Evolutionary conservation across 2,888 invertebrate species (phyloP).

Genomic region (Clepsis dumicolana): DNA sequence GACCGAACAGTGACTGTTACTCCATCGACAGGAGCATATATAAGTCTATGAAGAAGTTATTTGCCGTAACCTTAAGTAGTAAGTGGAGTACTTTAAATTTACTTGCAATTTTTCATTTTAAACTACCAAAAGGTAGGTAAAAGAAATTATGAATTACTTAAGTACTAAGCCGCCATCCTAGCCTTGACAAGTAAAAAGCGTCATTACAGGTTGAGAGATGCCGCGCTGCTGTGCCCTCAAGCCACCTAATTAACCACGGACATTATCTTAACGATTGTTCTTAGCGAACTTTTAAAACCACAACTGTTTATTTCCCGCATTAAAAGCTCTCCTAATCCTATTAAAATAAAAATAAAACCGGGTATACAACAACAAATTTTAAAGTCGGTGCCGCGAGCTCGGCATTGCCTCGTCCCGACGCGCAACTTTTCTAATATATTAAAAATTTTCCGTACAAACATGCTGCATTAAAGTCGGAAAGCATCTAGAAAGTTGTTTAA

Average conservation of each 20-base stretch:
- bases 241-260: conserved; percentile 44
- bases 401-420: conserved; percentile 56
- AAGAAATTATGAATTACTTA: background rate
- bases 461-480: conserved; percentile 61
- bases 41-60: no score
- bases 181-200: background rate
- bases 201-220: background rate
- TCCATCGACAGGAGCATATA: no score
- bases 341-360: conserved; percentile 65
- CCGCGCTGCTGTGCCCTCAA: background rate
- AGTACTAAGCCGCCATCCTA: background rate
- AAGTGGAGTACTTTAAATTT: background rate
- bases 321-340: conserved; percentile 63
- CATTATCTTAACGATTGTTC: conserved; percentile 67
- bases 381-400: conserved; percentile 60
- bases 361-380: conserved; percentile 65
- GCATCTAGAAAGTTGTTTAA: conserved; percentile 60
- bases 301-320: conserved; percentile 62
- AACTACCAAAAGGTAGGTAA: background rate
- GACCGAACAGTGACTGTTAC: no score
- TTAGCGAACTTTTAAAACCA: conserved; percentile 61
- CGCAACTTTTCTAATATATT: conserved; percentile 75
- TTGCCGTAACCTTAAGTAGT: no score
- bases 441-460: conserved; percentile 69
- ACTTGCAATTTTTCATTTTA: background rate